Base-by-base conservation (phyloP, 2,797 vertebrate genomes). In the Toxotes lorentzi region DNA sequence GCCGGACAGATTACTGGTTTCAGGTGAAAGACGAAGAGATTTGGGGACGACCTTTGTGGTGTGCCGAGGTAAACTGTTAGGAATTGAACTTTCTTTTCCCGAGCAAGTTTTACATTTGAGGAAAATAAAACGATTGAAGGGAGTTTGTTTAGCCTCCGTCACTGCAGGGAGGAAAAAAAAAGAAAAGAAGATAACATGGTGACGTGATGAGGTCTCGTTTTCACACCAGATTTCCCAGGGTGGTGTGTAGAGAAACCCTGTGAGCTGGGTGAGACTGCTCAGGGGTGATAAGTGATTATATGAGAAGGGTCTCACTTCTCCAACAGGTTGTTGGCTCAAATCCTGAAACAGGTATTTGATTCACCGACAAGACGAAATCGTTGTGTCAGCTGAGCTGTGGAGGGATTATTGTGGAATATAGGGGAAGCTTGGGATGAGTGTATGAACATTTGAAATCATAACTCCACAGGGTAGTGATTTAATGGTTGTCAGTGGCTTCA, bases 361-460 rank as follows among this genome's bases (percentile, higher is more conserved):
- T 82, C 74, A 79, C 69, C 58, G 78, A 75, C 62, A 69, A 72
- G 57, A 82, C 32, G 34, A 80, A 90, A 86, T 70, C 77, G 57
- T 16, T 75, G 59, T 70, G 66, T 65, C 38, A 57, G 65, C 72
- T 87, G 79, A 84, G 84, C 74, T 54, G 70, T 50, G 62, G 65
- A 48, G 38, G 78, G 83, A 89, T 90, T 86, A 88, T 67, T 4
- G 14, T 63, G 65, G 63, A 69, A 73, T 74, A 65, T 16, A 35
- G 56, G 47, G 58, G 51, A 59, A 67, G 61, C 68, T 12, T 24
- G 14, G 75, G 66, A 73, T 66, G 71, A 86, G 72, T 58, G 68
- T 72, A 38, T 76, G 61, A 73, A 72, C 58, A n/a, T 77, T 82
- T 79, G 47, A 74, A 74, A 61, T 64, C 72, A 78, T 76, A 62